phyloP scores from a whole-genome alignment of 2,113 vertebrate genomes.

The Macroglossus sobrinus region DNA sequence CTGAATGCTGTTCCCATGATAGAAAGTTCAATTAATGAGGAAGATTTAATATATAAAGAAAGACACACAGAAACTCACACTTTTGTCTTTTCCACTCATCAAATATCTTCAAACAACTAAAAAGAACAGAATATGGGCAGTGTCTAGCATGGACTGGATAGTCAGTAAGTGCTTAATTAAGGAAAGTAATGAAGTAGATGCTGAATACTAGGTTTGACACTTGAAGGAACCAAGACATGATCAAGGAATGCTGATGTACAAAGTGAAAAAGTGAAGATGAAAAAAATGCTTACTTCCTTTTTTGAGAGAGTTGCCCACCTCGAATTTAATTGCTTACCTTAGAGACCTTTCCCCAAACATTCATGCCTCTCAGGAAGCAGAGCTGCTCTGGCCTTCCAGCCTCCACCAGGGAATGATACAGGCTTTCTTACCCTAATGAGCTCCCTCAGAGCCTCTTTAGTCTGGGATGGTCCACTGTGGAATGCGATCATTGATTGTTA shows the following conservation, averaged over 20 bases:
- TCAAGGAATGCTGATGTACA: neutral
- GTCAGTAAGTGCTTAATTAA: neutral
- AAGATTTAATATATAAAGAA: neutral
- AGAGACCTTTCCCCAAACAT: neutral
- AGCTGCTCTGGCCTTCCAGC: neutral
- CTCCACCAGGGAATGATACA: neutral
- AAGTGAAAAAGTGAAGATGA: neutral
- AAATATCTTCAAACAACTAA: neutral
- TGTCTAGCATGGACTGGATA: neutral
- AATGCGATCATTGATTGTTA: neutral
- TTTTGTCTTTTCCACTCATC: neutral
- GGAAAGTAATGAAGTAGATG: neutral
- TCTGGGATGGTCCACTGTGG: neutral
- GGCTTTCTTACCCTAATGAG: neutral
- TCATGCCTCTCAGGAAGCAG: neutral
- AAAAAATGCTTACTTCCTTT: neutral
- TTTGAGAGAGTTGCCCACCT: neutral
- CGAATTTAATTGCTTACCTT: neutral
- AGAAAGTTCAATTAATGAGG: neutral
- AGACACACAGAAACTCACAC: neutral
- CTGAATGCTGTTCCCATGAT: neutral
- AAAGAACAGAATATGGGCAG: neutral
- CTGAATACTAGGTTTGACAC: neutral
- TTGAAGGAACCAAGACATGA: neutral
- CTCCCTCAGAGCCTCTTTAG: neutral